Evolutionary conservation across 2,888 invertebrate genomes (phyloP).

Genomic region (Yponomeuta plumbellus): DNA sequence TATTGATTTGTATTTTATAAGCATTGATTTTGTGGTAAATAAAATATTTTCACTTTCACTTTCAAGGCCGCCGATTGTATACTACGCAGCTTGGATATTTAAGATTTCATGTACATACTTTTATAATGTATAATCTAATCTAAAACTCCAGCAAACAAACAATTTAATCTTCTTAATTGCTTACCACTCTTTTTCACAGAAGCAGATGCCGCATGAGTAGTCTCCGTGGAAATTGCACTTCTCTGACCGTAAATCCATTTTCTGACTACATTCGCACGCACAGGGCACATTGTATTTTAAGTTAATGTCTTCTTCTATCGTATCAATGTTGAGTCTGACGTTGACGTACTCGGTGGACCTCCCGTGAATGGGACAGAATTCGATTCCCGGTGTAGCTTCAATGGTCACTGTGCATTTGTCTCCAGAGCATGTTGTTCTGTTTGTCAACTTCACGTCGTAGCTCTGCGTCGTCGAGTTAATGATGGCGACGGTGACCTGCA

Average conservation of each 20-base stretch:
- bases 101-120: no score
- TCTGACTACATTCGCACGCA: slow-evolving; percentile 46
- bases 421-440: not conserved
- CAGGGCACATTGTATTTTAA: slow-evolving; percentile 54
- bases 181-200: slow-evolving; percentile 66
- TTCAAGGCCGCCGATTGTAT: no score
- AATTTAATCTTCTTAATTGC: slow-evolving; percentile 17
- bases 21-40: no score
- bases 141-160: not conserved
- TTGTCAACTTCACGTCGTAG: slow-evolving; percentile 1
- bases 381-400: slow-evolving; percentile 26
- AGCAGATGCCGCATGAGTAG: slow-evolving; percentile 79
- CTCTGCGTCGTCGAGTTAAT: slow-evolving; percentile 17
- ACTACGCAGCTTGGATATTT: no score
- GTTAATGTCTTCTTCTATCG: slow-evolving; percentile 32
- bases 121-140: no score
- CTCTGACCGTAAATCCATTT: slow-evolving; percentile 47
- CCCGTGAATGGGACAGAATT: slow-evolving; percentile 43
- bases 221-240: slow-evolving; percentile 67
- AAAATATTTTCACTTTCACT: no score
- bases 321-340: slow-evolving; percentile 36
- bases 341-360: slow-evolving; percentile 35
- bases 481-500: slow-evolving; percentile 10
- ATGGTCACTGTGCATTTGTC: slow-evolving; percentile 24
- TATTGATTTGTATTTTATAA: no score